phyloP scores from a whole-genome alignment of 2,888 invertebrate genomes.

The Drosophila sordidapex region DNA sequence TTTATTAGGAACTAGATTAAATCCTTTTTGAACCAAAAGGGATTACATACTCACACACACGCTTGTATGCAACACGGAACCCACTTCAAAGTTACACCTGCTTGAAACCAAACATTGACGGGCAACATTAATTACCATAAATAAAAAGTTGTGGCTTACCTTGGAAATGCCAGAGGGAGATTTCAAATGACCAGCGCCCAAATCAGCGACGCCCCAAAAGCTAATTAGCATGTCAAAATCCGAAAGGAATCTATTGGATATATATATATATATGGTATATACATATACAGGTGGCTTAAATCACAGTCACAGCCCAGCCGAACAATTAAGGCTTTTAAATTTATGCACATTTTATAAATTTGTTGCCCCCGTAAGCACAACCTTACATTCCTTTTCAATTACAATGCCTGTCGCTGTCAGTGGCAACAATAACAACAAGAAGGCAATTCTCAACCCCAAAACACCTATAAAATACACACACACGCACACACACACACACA shows the following conservation, averaged over 20 bases:
- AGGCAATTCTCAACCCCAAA: slow-evolving; percentile 29
- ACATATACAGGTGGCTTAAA: slow-evolving; percentile 25
- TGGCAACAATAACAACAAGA: slow-evolving; percentile 42
- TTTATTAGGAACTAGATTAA: slow-evolving; percentile 18
- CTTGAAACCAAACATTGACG: slow-evolving; percentile 24
- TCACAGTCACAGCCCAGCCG: slow-evolving; percentile 11
- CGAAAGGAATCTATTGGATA: slow-evolving; percentile 34
- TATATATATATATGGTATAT: not conserved
- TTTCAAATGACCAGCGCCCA: slow-evolving; percentile 31
- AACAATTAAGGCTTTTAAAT: slow-evolving; percentile 65
- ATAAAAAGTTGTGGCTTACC: slow-evolving; percentile 23
- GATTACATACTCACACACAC: slow-evolving; percentile 26
- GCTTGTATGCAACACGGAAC: slow-evolving; percentile 12
- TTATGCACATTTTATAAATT: slow-evolving; percentile 67
- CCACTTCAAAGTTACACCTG: slow-evolving; percentile 53
- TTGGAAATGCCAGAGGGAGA: slow-evolving; percentile 10
- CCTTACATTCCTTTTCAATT: slow-evolving; percentile 72
- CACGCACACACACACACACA: slow-evolving; percentile 12
- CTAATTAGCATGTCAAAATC: slow-evolving; percentile 68
- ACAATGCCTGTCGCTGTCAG: slow-evolving; percentile 66
- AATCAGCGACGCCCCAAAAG: slow-evolving; percentile 39
- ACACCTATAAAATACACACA: slow-evolving; percentile 29
- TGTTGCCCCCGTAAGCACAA: slow-evolving; percentile 33
- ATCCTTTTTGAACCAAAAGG: slow-evolving; percentile 18
- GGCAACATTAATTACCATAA: slow-evolving; percentile 48